These are phyloP conservation scores for Silurus asotus DNA, from an alignment of 2,113 vertebrate species.

Conservation along the genomic window DNA sequence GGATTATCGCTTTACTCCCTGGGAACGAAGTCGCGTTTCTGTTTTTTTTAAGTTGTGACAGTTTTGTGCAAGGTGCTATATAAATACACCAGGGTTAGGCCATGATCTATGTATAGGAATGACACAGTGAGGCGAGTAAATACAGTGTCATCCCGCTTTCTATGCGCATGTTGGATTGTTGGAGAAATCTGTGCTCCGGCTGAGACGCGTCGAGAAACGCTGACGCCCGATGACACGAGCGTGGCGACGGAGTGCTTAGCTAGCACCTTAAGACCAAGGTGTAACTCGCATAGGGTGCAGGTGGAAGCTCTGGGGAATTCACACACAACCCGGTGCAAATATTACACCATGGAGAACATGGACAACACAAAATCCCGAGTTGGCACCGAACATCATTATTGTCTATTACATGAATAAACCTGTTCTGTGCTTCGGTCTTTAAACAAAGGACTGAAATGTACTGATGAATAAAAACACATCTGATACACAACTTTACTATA, in stretches of 20 bases:
- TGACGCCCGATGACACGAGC: neutral
- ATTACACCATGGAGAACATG: neutral
- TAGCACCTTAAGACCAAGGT: constrained; percentile 10
- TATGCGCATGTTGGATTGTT: neutral
- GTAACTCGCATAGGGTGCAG: neutral
- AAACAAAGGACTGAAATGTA: neutral
- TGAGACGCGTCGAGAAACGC: neutral
- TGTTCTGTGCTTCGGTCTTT: neutral
- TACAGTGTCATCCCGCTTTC: neutral
- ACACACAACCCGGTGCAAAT: neutral
- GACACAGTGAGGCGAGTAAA: neutral
- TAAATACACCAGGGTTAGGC: constrained; percentile 15
- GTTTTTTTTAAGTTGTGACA: neutral
- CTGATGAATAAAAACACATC: neutral
- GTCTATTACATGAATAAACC: neutral
- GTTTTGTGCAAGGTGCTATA: neutral
- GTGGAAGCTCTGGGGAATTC: neutral
- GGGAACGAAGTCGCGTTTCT: neutral
- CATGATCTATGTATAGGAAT: neutral
- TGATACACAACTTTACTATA: too few relatives aligned
- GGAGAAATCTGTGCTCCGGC: neutral
- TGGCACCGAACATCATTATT: neutral
- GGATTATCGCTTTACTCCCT: neutral
- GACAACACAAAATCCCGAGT: neutral
- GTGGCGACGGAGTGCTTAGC: neutral